phyloP scores from a whole-genome alignment of 2,113 vertebrate species.

The Alethe castanea region DNA sequence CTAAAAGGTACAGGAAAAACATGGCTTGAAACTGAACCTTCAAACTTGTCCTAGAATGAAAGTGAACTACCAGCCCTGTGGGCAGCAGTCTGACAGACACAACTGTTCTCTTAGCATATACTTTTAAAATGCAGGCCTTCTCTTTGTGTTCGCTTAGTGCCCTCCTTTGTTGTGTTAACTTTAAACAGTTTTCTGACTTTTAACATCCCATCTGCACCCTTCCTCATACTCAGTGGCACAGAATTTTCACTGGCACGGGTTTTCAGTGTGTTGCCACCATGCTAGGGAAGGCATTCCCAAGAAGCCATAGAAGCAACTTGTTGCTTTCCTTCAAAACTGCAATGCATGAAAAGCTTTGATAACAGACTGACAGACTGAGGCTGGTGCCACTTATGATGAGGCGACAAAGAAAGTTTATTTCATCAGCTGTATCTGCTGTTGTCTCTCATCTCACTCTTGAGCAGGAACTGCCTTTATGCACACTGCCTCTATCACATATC shows the following conservation, averaged over 20 bases:
- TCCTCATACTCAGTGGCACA: background rate
- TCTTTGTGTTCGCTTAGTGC: background rate
- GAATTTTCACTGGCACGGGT: background rate
- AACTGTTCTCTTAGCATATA: background rate
- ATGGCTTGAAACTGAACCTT: background rate
- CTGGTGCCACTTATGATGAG: background rate
- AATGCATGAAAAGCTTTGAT: background rate
- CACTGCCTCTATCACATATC: background rate
- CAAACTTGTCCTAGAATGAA: background rate
- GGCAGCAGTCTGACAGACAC: background rate
- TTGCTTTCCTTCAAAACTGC: background rate
- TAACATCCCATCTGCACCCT: background rate
- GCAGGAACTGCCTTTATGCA: background rate
- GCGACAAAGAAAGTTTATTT: background rate
- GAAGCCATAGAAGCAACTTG: background rate
- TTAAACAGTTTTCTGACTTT: background rate
- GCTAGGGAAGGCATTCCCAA: background rate
- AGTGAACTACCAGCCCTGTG: background rate
- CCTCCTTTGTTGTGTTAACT: background rate
- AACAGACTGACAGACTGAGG: background rate
- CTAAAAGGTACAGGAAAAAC: background rate
- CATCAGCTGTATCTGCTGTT: background rate
- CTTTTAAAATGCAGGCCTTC: background rate
- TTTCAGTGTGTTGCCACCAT: background rate
- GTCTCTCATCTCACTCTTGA: background rate